phyloP scores from a whole-genome alignment of 2,113 vertebrate species.

The Etia nguti region DNA sequence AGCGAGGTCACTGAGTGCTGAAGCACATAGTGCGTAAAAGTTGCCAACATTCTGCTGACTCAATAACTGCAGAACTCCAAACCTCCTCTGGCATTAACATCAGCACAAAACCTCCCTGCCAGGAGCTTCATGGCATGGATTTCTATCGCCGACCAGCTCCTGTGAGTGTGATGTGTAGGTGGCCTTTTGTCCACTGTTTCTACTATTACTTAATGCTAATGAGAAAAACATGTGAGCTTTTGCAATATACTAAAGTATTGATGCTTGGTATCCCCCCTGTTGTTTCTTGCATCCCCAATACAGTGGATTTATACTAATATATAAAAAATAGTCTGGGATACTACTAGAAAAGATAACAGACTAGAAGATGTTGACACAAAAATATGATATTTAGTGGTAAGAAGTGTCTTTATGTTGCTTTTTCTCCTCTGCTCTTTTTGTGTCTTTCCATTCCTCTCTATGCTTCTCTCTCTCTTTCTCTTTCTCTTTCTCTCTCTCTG shows the following conservation, averaged over 20 bases:
- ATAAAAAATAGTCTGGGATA: slow-evolving; percentile 8
- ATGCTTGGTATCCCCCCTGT: fast-evolving
- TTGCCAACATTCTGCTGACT: background rate
- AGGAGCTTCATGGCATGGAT: background rate
- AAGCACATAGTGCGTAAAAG: background rate
- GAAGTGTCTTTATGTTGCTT: background rate
- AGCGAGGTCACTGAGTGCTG: background rate
- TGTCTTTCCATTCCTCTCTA: background rate
- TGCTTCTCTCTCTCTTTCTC: background rate
- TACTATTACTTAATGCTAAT: background rate
- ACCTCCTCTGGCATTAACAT: background rate
- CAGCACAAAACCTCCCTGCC: background rate
- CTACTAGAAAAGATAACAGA: slow-evolving; percentile 11
- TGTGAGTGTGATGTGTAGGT: background rate
- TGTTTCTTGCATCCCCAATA: background rate
- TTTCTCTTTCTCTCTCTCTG: background rate
- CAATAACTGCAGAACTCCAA: background rate
- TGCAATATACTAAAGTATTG: background rate
- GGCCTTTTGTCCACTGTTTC: background rate
- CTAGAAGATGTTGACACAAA: background rate
- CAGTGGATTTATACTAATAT: background rate
- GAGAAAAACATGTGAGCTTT: background rate
- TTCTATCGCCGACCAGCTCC: background rate
- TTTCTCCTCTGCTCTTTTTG: background rate
- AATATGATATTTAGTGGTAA: background rate